Percentiles rank a stretch among this genome's conserved stretches.
phyloP scores from a whole-genome alignment of 1,140 invertebrate species.

The Calliphora vicina region DNA sequence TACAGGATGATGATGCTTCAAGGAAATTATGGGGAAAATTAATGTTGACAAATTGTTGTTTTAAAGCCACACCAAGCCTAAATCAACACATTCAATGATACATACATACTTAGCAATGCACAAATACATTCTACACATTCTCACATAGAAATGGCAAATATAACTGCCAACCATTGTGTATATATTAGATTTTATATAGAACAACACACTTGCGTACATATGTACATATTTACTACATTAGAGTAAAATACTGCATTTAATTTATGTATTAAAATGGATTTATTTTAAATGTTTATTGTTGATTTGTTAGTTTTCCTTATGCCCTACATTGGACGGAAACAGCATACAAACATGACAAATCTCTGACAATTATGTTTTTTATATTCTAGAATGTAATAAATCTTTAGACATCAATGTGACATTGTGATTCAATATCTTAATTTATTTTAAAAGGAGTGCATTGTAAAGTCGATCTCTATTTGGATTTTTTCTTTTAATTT shows the following conservation, averaged over 20 bases:
- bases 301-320: no score
- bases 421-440: no score
- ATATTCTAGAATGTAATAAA: no score
- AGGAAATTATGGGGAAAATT: slow-evolving; percentile 45
- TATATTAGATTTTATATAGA: no score
- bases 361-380: no score
- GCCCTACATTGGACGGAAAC: no score
- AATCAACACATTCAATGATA: background rate
- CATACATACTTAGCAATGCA: background rate
- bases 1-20: slow-evolving; percentile 21
- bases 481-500: no score
- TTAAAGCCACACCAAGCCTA: slow-evolving; percentile 11
- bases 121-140: background rate
- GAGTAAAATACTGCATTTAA: background rate
- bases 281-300: background rate
- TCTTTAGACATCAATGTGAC: no score
- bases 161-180: background rate
- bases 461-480: no score
- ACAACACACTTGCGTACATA: no score
- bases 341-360: no score
- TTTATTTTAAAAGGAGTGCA: no score
- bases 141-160: background rate
- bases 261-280: background rate
- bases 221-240: background rate
- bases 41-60: slow-evolving; percentile 45